phyloP scores from a whole-genome alignment of 2,113 vertebrate species.

The Pluvianellus socialis region DNA sequence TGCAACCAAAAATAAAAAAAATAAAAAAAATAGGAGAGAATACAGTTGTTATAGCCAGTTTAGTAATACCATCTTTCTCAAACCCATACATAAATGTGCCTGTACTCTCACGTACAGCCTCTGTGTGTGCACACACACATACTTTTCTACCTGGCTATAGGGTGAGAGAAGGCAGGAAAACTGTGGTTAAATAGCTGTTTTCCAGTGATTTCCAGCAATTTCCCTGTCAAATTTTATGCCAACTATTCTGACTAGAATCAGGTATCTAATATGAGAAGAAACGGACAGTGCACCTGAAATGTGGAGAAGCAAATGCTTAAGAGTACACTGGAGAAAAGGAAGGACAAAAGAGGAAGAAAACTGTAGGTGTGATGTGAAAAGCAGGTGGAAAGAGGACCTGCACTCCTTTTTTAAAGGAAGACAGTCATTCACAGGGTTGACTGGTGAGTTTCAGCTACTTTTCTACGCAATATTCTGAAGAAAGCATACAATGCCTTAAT shows the following conservation, averaged over 20 bases:
- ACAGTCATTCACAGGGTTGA: not conserved
- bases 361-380: not conserved
- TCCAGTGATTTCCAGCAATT: not conserved
- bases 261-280: not conserved
- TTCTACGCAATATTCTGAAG: not conserved
- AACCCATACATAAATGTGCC: not conserved
- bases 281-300: not conserved
- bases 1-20: not conserved
- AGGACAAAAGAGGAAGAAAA: not conserved
- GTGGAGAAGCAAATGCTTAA: not conserved
- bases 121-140: accelerated
- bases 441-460: not conserved
- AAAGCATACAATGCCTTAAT: not conserved
- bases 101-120: not conserved
- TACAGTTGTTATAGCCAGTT: not conserved
- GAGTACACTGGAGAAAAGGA: not conserved
- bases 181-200: not conserved
- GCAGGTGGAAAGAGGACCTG: not conserved
- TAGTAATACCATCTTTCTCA: not conserved
- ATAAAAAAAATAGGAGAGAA: not conserved
- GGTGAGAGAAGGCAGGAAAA: not conserved
- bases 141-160: not conserved
- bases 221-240: not conserved
- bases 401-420: not conserved
- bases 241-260: accelerated